Conservation (phyloP, 1,140 invertebrate species). For the Lasioglossum baleicum region DNA sequence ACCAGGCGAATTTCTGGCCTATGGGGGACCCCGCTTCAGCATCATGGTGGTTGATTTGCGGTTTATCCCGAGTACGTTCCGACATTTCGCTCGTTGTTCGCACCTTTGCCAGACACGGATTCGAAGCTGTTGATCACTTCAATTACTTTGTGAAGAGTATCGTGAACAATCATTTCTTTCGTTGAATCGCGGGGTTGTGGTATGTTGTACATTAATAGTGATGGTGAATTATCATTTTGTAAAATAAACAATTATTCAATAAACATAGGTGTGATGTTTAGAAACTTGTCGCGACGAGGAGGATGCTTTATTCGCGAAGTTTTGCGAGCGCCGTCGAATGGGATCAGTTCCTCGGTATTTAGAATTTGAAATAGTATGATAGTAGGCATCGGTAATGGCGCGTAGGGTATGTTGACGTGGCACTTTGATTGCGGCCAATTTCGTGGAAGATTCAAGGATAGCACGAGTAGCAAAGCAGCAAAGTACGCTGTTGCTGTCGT, state of each 20-base stretch:
- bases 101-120: neutral
- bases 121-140: neutral
- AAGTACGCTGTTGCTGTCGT: constrained; percentile 29
- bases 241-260: no score
- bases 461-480: constrained; percentile 2
- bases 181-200: no score
- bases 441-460: constrained; percentile 65
- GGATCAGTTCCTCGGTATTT: no score
- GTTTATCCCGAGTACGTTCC: constrained; percentile 56
- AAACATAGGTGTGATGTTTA: no score
- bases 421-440: constrained; percentile 64
- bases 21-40: constrained; percentile 59
- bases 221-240: no score
- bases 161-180: no score
- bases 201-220: no score
- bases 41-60: constrained; percentile 75
- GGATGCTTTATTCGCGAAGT: no score
- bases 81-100: constrained; percentile 8
- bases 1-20: constrained; percentile 64
- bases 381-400: neutral
- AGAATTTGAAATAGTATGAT: no score
- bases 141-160: no score
- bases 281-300: no score
- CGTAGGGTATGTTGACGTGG: constrained; percentile 62
- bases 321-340: no score